These are phyloP conservation scores for Drosophila subsilvestris DNA, from an alignment of 2,888 invertebrate species.

Conservation along the genomic window DNA sequence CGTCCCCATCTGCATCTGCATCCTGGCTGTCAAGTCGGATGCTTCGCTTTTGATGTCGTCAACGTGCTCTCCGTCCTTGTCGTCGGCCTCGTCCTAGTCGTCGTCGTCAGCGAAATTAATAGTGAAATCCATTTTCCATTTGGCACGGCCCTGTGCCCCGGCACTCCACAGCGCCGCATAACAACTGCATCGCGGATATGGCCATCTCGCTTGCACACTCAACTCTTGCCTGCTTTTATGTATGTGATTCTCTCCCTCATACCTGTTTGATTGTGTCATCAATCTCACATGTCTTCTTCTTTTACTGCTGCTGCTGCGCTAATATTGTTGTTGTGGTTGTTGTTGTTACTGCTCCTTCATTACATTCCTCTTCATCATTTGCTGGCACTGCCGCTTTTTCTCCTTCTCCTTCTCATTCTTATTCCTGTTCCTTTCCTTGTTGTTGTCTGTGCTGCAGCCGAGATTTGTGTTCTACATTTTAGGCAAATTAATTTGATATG, in stretches of 20 bases:
- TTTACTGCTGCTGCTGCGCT: constrained; percentile 5
- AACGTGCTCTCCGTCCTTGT: constrained; percentile 39
- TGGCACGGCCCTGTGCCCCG: constrained; percentile 50
- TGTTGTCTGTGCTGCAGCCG: constrained; percentile 25
- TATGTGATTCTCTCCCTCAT: constrained; percentile 22
- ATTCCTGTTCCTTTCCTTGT: constrained; percentile 29
- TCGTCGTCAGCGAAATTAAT: constrained; percentile 73
- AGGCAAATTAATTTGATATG: constrained; percentile 62
- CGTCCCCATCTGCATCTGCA: constrained; percentile 34
- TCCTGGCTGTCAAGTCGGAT: constrained; percentile 57
- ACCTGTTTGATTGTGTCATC: constrained; percentile 66
- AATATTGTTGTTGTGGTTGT: constrained; percentile 4
- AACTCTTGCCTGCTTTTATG: constrained; percentile 23
- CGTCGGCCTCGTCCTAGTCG: constrained; percentile 20
- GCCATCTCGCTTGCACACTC: constrained; percentile 24
- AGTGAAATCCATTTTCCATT: constrained; percentile 75
- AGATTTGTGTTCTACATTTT: constrained; percentile 61
- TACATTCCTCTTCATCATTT: constrained; percentile 14
- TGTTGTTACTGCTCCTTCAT: constrained; percentile 24
- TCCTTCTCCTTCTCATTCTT: constrained; percentile 10
- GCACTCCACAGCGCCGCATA: not conserved
- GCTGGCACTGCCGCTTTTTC: constrained; percentile 6
- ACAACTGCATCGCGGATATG: constrained; percentile 15
- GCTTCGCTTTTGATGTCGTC: constrained; percentile 71
- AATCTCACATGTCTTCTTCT: constrained; percentile 61